phyloP scores from a whole-genome alignment of 1,140 invertebrate genomes.

The Drosophila yakuba region DNA sequence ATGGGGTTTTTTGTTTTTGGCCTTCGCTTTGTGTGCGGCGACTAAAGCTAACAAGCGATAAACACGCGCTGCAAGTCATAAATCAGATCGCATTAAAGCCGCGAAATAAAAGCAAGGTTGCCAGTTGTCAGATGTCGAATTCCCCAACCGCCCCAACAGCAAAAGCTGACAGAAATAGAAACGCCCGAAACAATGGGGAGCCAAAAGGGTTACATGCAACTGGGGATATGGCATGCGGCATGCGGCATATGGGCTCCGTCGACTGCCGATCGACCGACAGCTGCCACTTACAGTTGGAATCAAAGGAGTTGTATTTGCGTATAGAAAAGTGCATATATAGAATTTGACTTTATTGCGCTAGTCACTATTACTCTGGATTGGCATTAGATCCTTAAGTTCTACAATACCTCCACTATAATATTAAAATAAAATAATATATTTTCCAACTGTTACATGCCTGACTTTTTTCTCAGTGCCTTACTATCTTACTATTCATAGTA shows the following conservation, averaged over 20 bases:
- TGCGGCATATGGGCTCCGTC: constrained; percentile 1
- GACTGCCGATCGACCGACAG: constrained; percentile 11
- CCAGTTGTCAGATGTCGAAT: constrained; percentile 55
- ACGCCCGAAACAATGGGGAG: constrained; percentile 52
- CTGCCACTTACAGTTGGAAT: constrained; percentile 7
- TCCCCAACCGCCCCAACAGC: constrained; percentile 5
- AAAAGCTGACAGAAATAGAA: constrained; percentile 26
- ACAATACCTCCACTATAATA: no score
- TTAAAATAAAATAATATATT: no score
- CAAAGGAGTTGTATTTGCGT: not conserved
- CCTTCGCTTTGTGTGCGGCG: constrained; percentile 36
- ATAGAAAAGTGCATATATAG: not conserved
- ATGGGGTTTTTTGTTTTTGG: constrained; percentile 30
- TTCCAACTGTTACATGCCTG: no score
- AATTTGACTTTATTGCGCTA: not conserved
- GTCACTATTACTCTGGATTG: not conserved
- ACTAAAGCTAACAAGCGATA: constrained; percentile 71
- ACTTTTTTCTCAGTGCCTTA: not conserved
- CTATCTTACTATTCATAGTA: not conserved
- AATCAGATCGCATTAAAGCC: constrained; percentile 49
- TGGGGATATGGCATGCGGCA: not conserved
- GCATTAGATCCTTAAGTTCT: no score
- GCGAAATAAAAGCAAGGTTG: constrained; percentile 60
- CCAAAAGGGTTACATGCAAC: constrained; percentile 51
- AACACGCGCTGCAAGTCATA: constrained; percentile 60